These are phyloP conservation scores for Crossocerus cetratus DNA, from an alignment of 2,888 invertebrate genomes.

Conservation along the genomic window DNA sequence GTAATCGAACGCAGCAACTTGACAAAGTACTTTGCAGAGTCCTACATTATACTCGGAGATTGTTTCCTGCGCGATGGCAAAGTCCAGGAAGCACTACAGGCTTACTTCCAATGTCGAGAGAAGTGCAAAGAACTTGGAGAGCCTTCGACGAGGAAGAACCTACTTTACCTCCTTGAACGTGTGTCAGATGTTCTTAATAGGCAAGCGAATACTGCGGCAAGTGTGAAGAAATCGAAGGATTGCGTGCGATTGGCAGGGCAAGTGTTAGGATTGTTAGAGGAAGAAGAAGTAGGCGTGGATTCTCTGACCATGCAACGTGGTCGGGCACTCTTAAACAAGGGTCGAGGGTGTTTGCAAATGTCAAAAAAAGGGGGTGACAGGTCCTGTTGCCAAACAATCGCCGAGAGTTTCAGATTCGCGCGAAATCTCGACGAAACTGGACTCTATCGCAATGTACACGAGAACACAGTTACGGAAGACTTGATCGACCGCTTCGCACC, in stretches of 20 bases:
- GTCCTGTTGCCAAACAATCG: conserved; percentile 11
- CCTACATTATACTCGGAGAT: conserved; percentile 35
- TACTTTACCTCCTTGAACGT: conserved; percentile 38
- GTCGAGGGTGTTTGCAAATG: conserved; percentile 13
- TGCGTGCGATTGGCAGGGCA: neutral
- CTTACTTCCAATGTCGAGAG: conserved; percentile 23
- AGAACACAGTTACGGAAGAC: conserved; percentile 19
- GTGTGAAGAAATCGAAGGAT: conserved; percentile 8
- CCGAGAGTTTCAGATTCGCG: conserved; percentile 26
- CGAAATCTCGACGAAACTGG: conserved; percentile 8
- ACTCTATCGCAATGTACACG: conserved; percentile 19
- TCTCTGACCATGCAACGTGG: conserved; percentile 24
- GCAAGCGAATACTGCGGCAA: conserved; percentile 22
- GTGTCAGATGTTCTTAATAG: conserved; percentile 52
- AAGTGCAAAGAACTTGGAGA: neutral
- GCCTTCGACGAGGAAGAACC: conserved; percentile 1
- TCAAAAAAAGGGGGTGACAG: neutral
- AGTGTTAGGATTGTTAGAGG: conserved; percentile 22
- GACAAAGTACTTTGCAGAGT: conserved; percentile 15
- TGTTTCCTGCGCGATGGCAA: conserved; percentile 15
- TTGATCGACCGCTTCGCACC: conserved; percentile 47
- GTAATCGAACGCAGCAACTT: conserved; percentile 25
- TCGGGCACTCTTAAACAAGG: conserved; percentile 17
- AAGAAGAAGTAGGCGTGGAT: conserved; percentile 10
- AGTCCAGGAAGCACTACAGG: conserved; percentile 14